These are phyloP conservation scores for Saccostrea cuccullata DNA, from an alignment of 1,140 invertebrate genomes.

Conservation along the genomic window DNA sequence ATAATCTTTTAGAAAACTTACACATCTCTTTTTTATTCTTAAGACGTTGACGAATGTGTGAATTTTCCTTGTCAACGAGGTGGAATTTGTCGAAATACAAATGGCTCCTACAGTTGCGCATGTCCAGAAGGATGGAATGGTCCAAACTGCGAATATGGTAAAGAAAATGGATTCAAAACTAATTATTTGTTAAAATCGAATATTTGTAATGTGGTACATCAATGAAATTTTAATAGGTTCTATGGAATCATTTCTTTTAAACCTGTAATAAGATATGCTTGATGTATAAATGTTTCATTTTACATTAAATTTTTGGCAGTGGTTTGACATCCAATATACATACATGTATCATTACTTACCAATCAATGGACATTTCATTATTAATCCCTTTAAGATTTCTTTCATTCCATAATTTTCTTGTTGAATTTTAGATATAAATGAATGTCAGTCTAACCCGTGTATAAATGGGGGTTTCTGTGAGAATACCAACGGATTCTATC, in stretches of 20 bases:
- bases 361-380: too few relatives aligned
- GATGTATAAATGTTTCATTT: too few relatives aligned
- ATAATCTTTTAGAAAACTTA: too few relatives aligned
- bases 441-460: constrained; percentile 56
- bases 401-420: not conserved
- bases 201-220: too few relatives aligned
- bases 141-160: constrained; percentile 47
- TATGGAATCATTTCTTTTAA: too few relatives aligned
- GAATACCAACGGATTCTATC: constrained; percentile 29
- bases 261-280: too few relatives aligned
- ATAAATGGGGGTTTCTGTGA: constrained; percentile 41
- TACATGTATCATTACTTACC: too few relatives aligned
- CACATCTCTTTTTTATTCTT: not conserved
- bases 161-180: not conserved
- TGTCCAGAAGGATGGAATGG: constrained; percentile 46
- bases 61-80: not conserved
- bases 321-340: too few relatives aligned
- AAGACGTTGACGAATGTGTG: constrained; percentile 52
- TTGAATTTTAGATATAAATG: constrained; percentile 56
- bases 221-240: too few relatives aligned
- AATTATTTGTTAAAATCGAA: too few relatives aligned
- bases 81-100: constrained; percentile 41
- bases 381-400: too few relatives aligned
- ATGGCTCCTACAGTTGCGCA: constrained; percentile 31
- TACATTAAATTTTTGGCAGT: too few relatives aligned